Evolutionary conservation across 2,113 vertebrate genomes (phyloP).

Genomic region (Uria lomvia): DNA sequence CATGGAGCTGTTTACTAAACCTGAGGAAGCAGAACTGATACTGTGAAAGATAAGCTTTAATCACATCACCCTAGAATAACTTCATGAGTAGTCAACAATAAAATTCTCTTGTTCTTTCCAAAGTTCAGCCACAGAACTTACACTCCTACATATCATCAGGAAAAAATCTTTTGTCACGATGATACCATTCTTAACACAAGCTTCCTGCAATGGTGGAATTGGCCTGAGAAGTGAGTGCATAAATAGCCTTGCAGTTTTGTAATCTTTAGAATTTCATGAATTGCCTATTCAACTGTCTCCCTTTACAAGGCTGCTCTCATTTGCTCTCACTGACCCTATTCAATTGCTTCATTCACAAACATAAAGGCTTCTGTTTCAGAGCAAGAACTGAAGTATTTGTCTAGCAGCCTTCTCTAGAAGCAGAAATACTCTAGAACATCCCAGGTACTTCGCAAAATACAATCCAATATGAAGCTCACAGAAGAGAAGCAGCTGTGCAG

Average conservation of each 20-base stretch:
- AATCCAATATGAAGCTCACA: not conserved
- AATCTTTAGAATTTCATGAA: constrained; percentile 53
- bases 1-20: not conserved
- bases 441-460: constrained; percentile 25
- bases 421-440: constrained; percentile 39
- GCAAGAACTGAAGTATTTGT: constrained; percentile 15
- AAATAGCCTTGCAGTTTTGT: constrained; percentile 44
- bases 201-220: constrained; percentile 14
- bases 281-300: constrained; percentile 48
- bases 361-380: constrained; percentile 53
- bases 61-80: not conserved
- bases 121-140: not conserved
- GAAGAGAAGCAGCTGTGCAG: not conserved
- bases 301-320: constrained; percentile 43
- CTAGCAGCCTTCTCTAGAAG: constrained; percentile 30
- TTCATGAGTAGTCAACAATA: not conserved
- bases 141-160: not conserved
- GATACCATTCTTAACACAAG: not conserved
- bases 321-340: constrained; percentile 27
- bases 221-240: not conserved
- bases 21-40: not conserved
- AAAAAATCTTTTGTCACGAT: not conserved
- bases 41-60: not conserved
- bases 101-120: not conserved
- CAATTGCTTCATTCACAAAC: constrained; percentile 43